phyloP scores from a whole-genome alignment of 2,797 vertebrate species.

The Spinus olivaceus region DNA sequence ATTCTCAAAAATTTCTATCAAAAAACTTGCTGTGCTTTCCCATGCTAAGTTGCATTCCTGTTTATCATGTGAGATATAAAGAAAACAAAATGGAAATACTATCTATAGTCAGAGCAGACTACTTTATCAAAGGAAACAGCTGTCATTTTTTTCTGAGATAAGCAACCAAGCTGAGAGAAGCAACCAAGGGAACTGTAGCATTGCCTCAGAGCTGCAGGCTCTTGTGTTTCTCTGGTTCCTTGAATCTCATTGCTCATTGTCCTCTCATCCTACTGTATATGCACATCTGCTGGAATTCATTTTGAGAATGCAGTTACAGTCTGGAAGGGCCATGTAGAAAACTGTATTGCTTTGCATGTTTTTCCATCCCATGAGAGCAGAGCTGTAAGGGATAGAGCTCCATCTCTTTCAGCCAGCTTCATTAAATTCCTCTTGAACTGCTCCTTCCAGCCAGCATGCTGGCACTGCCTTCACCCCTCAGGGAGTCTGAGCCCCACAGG shows the following conservation, averaged over 20 bases:
- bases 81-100: background rate
- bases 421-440: background rate
- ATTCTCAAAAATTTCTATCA: background rate
- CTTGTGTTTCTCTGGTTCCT: background rate
- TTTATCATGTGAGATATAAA: background rate
- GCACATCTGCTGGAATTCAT: background rate
- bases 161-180: background rate
- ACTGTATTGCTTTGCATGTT: background rate
- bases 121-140: background rate
- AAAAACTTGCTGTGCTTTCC: background rate
- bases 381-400: background rate
- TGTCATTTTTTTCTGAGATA: background rate
- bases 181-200: background rate
- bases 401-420: background rate
- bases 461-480: background rate
- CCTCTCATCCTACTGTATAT: background rate
- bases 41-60: background rate
- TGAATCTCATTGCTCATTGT: background rate
- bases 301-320: background rate
- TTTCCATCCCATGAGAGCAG: background rate
- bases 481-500: background rate
- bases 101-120: background rate
- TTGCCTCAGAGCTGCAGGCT: background rate
- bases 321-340: background rate
- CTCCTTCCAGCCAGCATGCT: background rate